A percentile compares a stretch with the other conserved stretches of the same genome.
Evolutionary conservation across 2,888 invertebrate genomes (phyloP).

Genomic region (Adela reaumurella): DNA sequence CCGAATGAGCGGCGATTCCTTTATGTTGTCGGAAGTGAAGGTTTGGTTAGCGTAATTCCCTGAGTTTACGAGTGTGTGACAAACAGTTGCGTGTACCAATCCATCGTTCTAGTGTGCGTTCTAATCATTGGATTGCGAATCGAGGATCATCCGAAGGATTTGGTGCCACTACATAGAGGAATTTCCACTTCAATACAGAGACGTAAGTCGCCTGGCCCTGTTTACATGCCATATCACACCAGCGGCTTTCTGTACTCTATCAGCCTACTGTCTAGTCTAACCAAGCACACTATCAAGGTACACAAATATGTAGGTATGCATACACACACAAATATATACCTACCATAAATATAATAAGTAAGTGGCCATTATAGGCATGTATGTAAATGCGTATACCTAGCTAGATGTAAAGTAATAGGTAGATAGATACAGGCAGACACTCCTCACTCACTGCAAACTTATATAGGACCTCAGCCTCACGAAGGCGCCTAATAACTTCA

Average conservation of each 20-base stretch:
- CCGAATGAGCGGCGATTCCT: slow-evolving; percentile 26
- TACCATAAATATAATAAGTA: no score
- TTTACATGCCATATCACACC: not conserved
- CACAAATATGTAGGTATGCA: no score
- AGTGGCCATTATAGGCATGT: no score
- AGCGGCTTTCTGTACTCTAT: not conserved
- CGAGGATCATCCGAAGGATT: not conserved
- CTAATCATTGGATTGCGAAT: not conserved
- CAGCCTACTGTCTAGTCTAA: not conserved
- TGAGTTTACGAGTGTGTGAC: slow-evolving; percentile 43
- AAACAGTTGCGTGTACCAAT: slow-evolving; percentile 38
- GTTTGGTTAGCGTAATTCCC: slow-evolving; percentile 53
- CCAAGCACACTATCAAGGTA: not conserved
- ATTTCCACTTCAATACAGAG: no score
- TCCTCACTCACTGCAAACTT: no score
- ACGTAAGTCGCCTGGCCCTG: no score
- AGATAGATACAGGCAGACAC: no score
- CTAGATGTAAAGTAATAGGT: no score
- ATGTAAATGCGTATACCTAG: no score
- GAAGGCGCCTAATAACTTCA: slow-evolving; percentile 29
- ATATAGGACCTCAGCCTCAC: not conserved
- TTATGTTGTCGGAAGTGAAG: slow-evolving; percentile 40
- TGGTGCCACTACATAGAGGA: no score
- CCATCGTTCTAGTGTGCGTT: slow-evolving; percentile 26
- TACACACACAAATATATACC: not conserved